Percentiles rank a stretch among this genome's conserved stretches.
These are phyloP conservation scores for Ataeniobius toweri DNA, from an alignment of 2,797 vertebrate genomes.

Conservation along the genomic window DNA sequence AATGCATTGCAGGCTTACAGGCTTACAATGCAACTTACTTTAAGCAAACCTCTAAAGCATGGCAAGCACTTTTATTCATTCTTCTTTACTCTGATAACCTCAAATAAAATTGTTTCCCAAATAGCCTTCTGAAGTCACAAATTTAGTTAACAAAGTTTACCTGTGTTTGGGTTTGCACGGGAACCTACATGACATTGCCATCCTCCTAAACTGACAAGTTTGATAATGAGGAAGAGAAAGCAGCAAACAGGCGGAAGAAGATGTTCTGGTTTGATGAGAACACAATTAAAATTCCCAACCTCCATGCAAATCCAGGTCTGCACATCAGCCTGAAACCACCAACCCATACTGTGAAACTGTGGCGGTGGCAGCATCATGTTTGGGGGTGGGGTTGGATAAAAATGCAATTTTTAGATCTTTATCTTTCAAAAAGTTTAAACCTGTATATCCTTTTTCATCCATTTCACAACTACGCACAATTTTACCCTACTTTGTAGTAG, in stretches of 20 bases:
- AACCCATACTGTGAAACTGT: too few species aligned
- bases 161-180: not conserved
- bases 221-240: not conserved
- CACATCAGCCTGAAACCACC: too few species aligned
- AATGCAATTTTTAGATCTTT: not conserved
- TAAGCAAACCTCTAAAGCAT: not conserved
- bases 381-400: not conserved
- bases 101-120: not conserved
- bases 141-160: not conserved
- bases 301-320: not conserved
- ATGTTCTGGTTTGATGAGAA: not conserved
- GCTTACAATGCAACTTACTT: not conserved
- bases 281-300: not conserved
- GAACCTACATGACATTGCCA: not conserved
- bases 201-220: not conserved
- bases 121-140: not conserved
- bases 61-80: not conserved
- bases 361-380: not conserved
- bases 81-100: not conserved
- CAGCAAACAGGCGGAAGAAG: not conserved
- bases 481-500: not conserved
- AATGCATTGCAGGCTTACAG: not conserved
- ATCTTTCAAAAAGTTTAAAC: not conserved
- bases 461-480: not conserved
- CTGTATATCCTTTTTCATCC: not conserved